phyloP scores from a whole-genome alignment of 1,140 invertebrate species.

The Scylla paramamosain region DNA sequence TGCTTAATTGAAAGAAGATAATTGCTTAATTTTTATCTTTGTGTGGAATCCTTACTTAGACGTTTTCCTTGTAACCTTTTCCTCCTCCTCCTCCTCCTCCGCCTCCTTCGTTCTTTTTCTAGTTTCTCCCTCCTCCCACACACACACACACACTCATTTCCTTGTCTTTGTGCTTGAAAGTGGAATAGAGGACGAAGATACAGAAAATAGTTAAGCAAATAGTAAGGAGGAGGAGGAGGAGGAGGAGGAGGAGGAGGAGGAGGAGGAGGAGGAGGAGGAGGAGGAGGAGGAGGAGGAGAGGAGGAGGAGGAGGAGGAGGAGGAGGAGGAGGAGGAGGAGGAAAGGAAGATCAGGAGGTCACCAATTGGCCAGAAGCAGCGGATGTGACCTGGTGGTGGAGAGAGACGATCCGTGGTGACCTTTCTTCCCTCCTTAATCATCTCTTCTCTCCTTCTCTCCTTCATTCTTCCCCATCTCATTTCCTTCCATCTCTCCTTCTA shows the following conservation, averaged over 20 bases:
- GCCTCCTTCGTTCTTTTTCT: too few relatives aligned
- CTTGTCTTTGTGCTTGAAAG: not conserved
- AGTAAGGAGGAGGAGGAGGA: not conserved
- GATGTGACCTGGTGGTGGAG: not conserved
- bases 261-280: not conserved
- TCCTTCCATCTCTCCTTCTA: too few relatives aligned
- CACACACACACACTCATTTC: not conserved
- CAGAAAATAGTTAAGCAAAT: not conserved
- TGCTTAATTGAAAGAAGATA: not conserved
- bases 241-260: too few relatives aligned
- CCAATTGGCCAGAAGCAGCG: constrained; percentile 8
- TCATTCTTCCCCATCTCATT: not conserved
- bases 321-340: too few relatives aligned
- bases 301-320: too few relatives aligned
- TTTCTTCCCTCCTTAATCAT: not conserved
- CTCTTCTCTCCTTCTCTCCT: not conserved
- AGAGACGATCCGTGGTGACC: constrained; percentile 9
- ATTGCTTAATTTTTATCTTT: not conserved
- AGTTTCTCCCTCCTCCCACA: too few relatives aligned
- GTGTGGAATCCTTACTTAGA: not conserved
- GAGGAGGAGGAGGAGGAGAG: not conserved
- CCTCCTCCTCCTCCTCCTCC: not conserved
- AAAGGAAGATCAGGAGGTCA: not conserved
- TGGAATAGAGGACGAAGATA: not conserved
- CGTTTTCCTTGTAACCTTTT: not conserved